Conservation (phyloP, 37 sponge, comb jelly and placozoan species). For the Haliclona indistincta region DNA sequence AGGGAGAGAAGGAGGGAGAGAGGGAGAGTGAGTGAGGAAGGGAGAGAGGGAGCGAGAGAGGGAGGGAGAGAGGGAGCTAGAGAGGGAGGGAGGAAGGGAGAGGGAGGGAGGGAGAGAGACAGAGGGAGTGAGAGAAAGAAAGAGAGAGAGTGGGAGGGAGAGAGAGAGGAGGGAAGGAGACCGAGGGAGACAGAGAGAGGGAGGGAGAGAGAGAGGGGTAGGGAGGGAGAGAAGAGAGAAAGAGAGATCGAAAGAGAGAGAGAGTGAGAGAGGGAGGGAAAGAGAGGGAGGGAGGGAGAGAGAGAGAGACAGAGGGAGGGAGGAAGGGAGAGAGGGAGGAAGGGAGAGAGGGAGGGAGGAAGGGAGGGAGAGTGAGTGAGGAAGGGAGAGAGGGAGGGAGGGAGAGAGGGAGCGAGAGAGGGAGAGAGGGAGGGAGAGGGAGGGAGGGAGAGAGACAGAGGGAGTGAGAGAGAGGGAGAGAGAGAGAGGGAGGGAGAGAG, state of each 20-base stretch:
- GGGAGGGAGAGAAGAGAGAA: neutral
- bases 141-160: too few relatives aligned
- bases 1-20: too few relatives aligned
- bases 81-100: neutral
- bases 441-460: neutral
- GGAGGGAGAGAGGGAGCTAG: too few relatives aligned
- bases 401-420: neutral
- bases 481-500: neutral
- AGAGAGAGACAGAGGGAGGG: too few relatives aligned
- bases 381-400: neutral
- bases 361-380: too few relatives aligned
- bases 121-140: too few relatives aligned
- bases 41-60: neutral
- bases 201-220: neutral
- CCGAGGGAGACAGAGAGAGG: neutral
- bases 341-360: too few relatives aligned
- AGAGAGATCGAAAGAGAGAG: slow-evolving; percentile 1
- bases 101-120: neutral
- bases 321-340: too few relatives aligned
- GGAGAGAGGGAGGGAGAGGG: neutral
- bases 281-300: too few relatives aligned
- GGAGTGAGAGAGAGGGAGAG: neutral
- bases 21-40: too few relatives aligned
- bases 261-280: neutral
- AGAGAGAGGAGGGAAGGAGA: neutral